Percentiles rank a stretch among this genome's conserved stretches.
Conservation (phyloP, 1,140 invertebrate genomes). For the Brachystomella parvula region DNA sequence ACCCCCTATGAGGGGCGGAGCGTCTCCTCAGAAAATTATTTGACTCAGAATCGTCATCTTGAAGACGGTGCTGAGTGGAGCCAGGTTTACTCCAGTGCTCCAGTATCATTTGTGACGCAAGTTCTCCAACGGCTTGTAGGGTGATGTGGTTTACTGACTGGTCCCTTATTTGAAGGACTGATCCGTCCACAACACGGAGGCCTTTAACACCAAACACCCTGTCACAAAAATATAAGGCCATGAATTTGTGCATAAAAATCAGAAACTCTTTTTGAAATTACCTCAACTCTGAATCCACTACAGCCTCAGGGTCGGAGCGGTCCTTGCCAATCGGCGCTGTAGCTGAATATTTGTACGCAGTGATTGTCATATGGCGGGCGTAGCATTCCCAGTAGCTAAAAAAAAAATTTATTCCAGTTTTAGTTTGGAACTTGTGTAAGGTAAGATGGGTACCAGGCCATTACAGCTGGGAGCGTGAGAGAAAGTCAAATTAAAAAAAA, state of each 20-base stretch:
- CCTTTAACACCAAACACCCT: neutral
- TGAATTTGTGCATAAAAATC: neutral
- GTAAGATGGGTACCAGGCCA: no score
- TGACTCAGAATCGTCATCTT: neutral
- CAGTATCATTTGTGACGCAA: constrained; percentile 27
- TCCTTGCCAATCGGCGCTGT: neutral
- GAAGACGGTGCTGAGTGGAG: no score
- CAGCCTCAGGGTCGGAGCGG: constrained; percentile 3
- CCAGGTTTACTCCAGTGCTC: neutral
- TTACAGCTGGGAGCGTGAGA: no score
- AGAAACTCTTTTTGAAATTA: neutral
- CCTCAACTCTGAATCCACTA: neutral
- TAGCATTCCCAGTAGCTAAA: constrained; percentile 1
- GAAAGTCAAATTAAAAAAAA: no score
- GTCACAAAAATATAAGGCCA: neutral
- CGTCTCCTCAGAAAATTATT: no score
- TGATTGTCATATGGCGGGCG: neutral
- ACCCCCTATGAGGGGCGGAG: no score
- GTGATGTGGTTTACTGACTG: constrained; percentile 30
- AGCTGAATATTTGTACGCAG: neutral
- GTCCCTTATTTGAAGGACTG: constrained; percentile 27
- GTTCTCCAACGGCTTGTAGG: constrained; percentile 21
- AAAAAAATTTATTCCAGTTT: no score
- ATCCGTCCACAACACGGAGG: neutral
- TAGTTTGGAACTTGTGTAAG: no score